Conservation (phyloP, 2,888 invertebrate species). For the Tenthredo amoena region DNA sequence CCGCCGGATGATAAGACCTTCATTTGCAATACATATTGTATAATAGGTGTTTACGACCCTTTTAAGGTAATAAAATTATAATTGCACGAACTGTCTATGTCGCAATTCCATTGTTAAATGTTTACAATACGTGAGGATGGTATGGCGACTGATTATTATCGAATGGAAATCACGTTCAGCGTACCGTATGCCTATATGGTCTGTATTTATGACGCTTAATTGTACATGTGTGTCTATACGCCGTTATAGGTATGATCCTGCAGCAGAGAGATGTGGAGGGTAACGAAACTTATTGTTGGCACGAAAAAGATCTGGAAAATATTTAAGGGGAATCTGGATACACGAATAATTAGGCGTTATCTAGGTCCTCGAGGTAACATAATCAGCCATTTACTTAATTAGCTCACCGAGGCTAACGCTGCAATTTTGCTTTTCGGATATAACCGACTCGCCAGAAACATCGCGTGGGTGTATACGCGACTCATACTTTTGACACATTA, state of each 20-base stretch:
- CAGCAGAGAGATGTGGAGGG: not conserved
- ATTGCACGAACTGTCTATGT: constrained; percentile 22
- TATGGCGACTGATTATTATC: constrained; percentile 16
- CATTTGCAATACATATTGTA: constrained; percentile 29
- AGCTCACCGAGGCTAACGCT: constrained; percentile 32
- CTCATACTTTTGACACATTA: not conserved
- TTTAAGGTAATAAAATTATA: not conserved
- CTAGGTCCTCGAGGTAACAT: not conserved
- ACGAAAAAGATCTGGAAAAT: not conserved
- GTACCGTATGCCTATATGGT: not conserved
- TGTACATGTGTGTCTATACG: not conserved
- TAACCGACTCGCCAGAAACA: not conserved
- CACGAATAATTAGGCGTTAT: not conserved
- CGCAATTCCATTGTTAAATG: constrained; percentile 8
- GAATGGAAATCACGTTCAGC: not conserved
- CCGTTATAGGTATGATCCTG: not conserved
- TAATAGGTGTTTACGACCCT: constrained; percentile 26
- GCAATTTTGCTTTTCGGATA: constrained; percentile 27
- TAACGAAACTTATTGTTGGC: not conserved
- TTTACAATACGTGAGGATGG: constrained; percentile 21
- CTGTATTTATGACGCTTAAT: not conserved
- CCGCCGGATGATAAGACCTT: not conserved
- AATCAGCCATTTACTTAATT: constrained; percentile 20
- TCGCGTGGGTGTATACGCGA: not conserved
- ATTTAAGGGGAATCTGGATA: not conserved